A percentile compares a stretch with the other conserved stretches of the same genome.
These are phyloP conservation scores for Eilema sororculum DNA, from an alignment of 2,888 invertebrate genomes.

Conservation along the genomic window DNA sequence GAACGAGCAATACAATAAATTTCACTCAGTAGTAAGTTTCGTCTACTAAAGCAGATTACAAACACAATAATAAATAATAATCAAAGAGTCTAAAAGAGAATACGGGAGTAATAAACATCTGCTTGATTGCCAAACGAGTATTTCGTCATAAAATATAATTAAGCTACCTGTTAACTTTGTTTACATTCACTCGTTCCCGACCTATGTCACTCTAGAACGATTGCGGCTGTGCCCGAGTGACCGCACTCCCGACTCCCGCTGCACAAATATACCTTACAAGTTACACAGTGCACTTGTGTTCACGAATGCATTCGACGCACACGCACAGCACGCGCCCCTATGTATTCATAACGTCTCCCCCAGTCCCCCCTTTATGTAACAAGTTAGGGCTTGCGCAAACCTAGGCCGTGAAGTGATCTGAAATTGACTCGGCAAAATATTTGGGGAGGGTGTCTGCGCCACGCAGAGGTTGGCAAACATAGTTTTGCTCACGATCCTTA, in stretches of 20 bases:
- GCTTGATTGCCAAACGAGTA: not conserved
- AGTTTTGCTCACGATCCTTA: not conserved
- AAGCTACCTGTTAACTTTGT: not conserved
- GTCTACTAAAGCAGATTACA: constrained; percentile 51
- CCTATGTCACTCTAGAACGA: constrained; percentile 68
- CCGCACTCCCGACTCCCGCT: constrained; percentile 55
- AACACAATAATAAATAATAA: constrained; percentile 62
- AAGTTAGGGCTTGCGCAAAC: constrained; percentile 62
- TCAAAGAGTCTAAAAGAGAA: constrained; percentile 13
- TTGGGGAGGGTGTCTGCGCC: not conserved
- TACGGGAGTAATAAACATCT: not conserved
- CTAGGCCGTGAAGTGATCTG: constrained; percentile 33
- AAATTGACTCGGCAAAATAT: constrained; percentile 26
- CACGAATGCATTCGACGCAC: constrained; percentile 51
- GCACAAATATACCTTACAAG: constrained; percentile 49
- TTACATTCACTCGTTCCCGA: constrained; percentile 53
- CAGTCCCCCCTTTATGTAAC: constrained; percentile 63
- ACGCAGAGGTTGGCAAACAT: not conserved
- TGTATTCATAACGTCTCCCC: constrained; percentile 62
- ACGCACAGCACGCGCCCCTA: constrained; percentile 63
- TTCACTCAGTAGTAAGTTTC: constrained; percentile 30
- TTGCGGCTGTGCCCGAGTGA: constrained; percentile 68
- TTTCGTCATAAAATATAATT: not conserved
- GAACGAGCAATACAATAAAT: constrained; percentile 46
- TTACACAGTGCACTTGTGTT: constrained; percentile 40